Evolutionary conservation across 2,797 vertebrate species (phyloP).

Genomic region (Podargus strigoides): DNA sequence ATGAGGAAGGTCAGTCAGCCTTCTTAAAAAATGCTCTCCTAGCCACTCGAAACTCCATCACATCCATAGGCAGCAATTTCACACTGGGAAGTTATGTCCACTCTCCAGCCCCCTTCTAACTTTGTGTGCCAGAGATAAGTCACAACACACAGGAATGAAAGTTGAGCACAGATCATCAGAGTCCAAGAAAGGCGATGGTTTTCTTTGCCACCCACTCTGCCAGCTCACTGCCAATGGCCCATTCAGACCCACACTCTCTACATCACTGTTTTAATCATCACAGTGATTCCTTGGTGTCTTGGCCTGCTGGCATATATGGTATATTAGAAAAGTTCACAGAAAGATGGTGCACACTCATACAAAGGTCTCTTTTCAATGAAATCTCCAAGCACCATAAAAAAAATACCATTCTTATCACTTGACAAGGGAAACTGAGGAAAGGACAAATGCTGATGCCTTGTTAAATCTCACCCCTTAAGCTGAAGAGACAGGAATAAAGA

Average conservation of each 20-base stretch:
- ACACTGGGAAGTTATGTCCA: not conserved
- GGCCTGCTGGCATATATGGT: not conserved
- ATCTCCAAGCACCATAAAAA: not conserved
- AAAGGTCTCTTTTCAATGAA: not conserved
- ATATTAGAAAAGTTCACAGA: not conserved
- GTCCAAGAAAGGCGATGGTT: not conserved
- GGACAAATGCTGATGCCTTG: not conserved
- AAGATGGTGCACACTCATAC: not conserved
- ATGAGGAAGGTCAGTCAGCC: not conserved
- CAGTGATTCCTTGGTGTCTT: not conserved
- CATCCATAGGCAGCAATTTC: conserved; percentile 9
- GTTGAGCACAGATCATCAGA: not conserved
- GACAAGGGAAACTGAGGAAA: not conserved
- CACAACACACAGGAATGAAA: not conserved
- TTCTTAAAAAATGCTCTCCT: not conserved
- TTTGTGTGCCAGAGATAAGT: conserved; percentile 12
- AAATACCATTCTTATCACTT: not conserved
- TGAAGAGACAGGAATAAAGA: not conserved
- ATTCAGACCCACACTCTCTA: not conserved
- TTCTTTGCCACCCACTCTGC: not conserved
- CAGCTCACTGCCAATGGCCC: not conserved
- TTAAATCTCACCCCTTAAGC: not conserved
- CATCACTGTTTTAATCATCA: not conserved
- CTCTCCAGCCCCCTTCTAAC: not conserved
- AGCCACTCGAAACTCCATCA: not conserved